Conservation (phyloP, 2,888 invertebrate species). For the Argyra leucocephala region DNA sequence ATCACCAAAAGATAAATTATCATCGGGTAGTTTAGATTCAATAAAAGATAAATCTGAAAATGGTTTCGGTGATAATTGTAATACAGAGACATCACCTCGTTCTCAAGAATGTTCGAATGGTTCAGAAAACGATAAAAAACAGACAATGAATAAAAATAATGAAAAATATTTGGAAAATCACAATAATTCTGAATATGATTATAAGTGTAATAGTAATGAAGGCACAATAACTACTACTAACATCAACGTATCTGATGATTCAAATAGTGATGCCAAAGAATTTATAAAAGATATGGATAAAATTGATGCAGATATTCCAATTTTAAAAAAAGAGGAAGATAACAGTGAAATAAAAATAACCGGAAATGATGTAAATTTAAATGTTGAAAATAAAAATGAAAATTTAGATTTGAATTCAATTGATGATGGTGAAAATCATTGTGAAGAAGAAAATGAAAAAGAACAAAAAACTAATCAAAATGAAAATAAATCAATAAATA, state of each 20-base stretch:
- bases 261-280: background rate
- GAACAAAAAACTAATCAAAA: constrained; percentile 12
- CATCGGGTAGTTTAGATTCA: background rate
- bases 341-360: background rate
- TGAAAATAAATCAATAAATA: constrained; percentile 12
- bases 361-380: background rate
- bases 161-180: constrained; percentile 29
- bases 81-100: constrained; percentile 9
- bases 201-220: constrained; percentile 18
- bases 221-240: no score
- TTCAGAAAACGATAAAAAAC: constrained; percentile 36
- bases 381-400: background rate
- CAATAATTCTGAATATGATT: constrained; percentile 30
- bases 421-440: background rate
- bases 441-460: background rate
- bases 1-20: constrained; percentile 34
- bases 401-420: background rate
- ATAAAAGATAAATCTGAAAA: background rate
- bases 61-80: background rate
- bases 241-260: no score
- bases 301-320: background rate
- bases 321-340: no score
- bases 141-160: constrained; percentile 22
- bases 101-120: background rate
- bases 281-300: background rate